Evolutionary conservation across 2,113 vertebrate species (phyloP).

Genomic region (Fregata magnificens): DNA sequence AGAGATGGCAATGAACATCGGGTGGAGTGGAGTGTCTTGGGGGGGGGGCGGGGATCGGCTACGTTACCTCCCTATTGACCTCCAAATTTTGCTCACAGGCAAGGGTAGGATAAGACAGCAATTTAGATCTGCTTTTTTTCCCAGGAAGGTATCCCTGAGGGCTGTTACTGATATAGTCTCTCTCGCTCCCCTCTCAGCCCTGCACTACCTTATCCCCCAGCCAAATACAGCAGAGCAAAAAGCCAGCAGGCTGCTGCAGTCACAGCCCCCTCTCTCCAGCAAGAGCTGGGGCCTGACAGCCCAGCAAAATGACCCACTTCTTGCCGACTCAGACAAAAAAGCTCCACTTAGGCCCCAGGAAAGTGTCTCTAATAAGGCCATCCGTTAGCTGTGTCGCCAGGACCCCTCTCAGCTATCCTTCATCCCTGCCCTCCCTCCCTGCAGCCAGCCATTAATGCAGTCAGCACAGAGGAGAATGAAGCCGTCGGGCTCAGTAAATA

Average conservation of each 20-base stretch:
- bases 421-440: constrained; percentile 69
- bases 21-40: neutral
- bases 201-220: neutral
- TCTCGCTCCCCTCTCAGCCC: neutral
- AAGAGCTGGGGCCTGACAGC: constrained; percentile 65
- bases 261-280: constrained; percentile 48
- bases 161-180: neutral
- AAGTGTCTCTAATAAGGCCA: constrained; percentile 81
- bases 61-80: neutral
- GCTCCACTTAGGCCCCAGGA: constrained; percentile 75
- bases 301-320: constrained; percentile 80
- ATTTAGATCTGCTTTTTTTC: neutral
- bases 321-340: constrained; percentile 78
- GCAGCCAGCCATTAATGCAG: constrained; percentile 77
- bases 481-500: constrained; percentile 77
- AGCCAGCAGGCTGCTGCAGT: constrained; percentile 35
- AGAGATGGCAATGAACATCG: neutral
- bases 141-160: neutral
- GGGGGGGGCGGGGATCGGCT: neutral
- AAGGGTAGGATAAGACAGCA: neutral
- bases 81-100: neutral
- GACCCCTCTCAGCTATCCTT: constrained; percentile 73
- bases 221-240: neutral
- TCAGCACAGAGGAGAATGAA: constrained; percentile 73
- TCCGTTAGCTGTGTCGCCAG: constrained; percentile 69